Percentiles rank a stretch among this genome's conserved stretches.
These are phyloP conservation scores for Lamellibrachia satsuma DNA, from an alignment of 2,888 invertebrate species.

Conservation along the genomic window DNA sequence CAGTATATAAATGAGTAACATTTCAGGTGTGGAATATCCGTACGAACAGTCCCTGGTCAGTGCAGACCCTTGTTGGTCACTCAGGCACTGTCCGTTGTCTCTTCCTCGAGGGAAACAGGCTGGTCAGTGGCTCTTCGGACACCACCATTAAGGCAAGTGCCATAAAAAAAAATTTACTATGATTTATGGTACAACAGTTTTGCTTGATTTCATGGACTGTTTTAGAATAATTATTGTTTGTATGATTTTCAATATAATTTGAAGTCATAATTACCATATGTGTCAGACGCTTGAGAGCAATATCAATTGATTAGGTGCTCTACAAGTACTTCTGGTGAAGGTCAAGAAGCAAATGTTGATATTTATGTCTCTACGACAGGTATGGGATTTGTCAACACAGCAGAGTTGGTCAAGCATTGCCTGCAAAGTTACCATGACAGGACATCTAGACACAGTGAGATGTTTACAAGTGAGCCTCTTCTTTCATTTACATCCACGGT, in stretches of 20 bases:
- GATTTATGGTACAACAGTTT: too few relatives aligned
- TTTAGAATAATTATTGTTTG: too few relatives aligned
- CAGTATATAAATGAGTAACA: not conserved
- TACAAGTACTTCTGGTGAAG: too few relatives aligned
- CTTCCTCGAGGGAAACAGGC: slow-evolving; percentile 70
- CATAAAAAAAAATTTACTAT: too few relatives aligned
- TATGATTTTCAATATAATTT: too few relatives aligned
- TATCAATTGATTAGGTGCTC: too few relatives aligned
- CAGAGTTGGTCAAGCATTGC: slow-evolving; percentile 64
- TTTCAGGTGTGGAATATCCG: slow-evolving; percentile 68
- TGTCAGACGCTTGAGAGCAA: too few relatives aligned
- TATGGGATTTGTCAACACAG: slow-evolving; percentile 98
- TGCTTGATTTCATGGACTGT: too few relatives aligned
- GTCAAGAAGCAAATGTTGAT: too few relatives aligned
- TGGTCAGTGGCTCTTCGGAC: slow-evolving; percentile 89
- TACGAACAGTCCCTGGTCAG: slow-evolving; percentile 68
- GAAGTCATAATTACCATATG: too few relatives aligned
- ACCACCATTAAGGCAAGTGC: slow-evolving; percentile 81
- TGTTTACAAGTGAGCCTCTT: slow-evolving; percentile 66
- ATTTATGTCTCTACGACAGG: slow-evolving; percentile 42
- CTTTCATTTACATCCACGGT: not conserved
- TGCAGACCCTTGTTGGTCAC: slow-evolving; percentile 69
- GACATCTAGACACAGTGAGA: slow-evolving; percentile 68
- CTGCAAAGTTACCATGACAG: slow-evolving; percentile 69
- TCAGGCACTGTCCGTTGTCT: slow-evolving; percentile 69